A percentile compares a stretch with the other conserved stretches of the same genome.
These are phyloP conservation scores for Pseudocheirus occidentalis DNA, from an alignment of 2,797 vertebrate species.

Conservation along the genomic window DNA sequence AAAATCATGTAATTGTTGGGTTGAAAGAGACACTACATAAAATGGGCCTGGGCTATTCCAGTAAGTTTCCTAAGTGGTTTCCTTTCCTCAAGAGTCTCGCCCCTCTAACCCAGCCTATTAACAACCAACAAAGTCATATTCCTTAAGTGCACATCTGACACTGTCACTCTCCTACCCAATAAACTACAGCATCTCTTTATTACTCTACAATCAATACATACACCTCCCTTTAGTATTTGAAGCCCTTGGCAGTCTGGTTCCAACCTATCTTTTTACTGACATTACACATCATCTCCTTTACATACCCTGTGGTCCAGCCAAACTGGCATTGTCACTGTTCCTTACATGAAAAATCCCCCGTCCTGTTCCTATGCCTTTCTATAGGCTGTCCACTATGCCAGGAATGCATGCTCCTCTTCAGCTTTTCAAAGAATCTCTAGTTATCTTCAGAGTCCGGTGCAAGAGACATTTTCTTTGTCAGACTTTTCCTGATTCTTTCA, in stretches of 20 bases:
- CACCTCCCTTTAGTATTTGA: not conserved
- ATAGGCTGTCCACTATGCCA: not conserved
- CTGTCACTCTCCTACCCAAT: not conserved
- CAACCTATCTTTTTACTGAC: not conserved
- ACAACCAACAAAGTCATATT: not conserved
- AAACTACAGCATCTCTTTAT: not conserved
- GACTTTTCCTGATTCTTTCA: not conserved
- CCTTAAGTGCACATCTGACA: not conserved
- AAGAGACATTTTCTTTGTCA: not conserved
- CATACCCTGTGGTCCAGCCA: not conserved
- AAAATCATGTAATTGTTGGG: not conserved
- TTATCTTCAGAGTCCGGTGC: not conserved
- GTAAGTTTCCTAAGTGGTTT: not conserved
- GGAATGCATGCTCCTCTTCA: not conserved
- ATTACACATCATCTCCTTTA: not conserved
- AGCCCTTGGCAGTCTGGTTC: not conserved
- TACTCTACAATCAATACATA: not conserved
- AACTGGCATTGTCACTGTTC: not conserved
- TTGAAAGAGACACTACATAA: not conserved
- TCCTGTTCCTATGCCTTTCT: not conserved
- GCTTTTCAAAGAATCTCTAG: not conserved
- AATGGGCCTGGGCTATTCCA: not conserved
- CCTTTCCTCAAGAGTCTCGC: not conserved
- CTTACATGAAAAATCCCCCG: not conserved
- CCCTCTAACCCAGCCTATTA: not conserved